A percentile compares a stretch with the other conserved stretches of the same genome.
Conservation (phyloP, 2,113 vertebrate species). For the Myrmophylax atrothorax region DNA sequence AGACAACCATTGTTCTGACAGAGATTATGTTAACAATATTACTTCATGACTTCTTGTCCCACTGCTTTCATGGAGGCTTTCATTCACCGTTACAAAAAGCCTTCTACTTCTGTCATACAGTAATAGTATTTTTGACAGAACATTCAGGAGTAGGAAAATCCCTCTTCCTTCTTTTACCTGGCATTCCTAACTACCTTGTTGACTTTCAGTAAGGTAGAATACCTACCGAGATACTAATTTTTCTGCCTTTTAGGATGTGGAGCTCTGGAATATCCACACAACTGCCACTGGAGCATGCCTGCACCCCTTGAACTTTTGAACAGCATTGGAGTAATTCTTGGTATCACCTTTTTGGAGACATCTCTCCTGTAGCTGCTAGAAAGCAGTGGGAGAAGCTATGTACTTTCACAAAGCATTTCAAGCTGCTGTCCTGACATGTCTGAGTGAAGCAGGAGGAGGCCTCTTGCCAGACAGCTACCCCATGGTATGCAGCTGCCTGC, state of each 20-base stretch:
- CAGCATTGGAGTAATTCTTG: not conserved
- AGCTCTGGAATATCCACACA: not conserved
- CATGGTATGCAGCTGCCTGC: conserved; percentile 54
- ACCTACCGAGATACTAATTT: not conserved
- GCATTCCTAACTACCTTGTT: not conserved
- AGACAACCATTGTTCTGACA: not conserved
- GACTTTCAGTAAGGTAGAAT: not conserved
- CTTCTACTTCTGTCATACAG: not conserved
- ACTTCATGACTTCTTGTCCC: not conserved
- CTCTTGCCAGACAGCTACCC: conserved; percentile 63
- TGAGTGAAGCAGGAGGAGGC: conserved; percentile 66
- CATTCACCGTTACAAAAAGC: not conserved
- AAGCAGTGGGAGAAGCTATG: conserved; percentile 19
- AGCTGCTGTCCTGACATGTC: conserved; percentile 70
- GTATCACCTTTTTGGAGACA: conserved; percentile 28
- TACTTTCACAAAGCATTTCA: conserved; percentile 5
- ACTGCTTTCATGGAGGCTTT: not conserved
- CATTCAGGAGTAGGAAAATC: not conserved
- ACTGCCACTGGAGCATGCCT: not conserved
- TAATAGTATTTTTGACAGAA: not conserved
- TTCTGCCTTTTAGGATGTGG: not conserved
- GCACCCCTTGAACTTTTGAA: not conserved
- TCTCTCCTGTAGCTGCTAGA: not conserved
- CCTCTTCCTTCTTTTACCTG: not conserved
- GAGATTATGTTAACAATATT: not conserved